Evolutionary conservation across 2,888 invertebrate genomes (phyloP), one percentile per base, ranked within the genome.

Genomic region (Ophion obscuratus): DNA sequence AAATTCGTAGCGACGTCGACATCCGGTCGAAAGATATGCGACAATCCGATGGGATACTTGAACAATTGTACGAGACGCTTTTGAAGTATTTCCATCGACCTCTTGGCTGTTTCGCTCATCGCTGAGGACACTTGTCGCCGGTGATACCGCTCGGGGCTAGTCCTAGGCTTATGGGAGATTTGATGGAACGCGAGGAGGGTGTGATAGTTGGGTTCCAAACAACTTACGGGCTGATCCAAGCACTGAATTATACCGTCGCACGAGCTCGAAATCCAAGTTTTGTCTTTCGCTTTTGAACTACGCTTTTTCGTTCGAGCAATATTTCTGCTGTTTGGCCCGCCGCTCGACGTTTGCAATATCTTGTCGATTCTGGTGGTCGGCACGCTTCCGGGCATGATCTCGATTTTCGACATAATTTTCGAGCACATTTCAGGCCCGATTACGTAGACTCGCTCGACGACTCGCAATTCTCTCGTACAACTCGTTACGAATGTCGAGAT

Each of bases 31-130:
- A 80, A n/a, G 62, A 86, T 57, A 20, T 83, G 90, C 6, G 92
- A 91, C 85, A 94, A 89, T 62, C 90, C 90, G 84, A 92, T 88
- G 0, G 94, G 93, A 86, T 91, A 91, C 71, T 91, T 91, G 75
- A 93, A 93, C 61, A 94, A 88, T 66, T 90, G 90, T 31, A 90
- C 47, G 17, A 93, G 88, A 20, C 94, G 90, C 47, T 74, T 88
- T 84, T 88, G 91, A 6, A 94, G 88, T 67, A 89, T 59, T 20
- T 53, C 62, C 70, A 84, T 70, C 1, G 84, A 64, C 71, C 7
- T 62, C 7, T 27, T 27, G 3, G 31, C 59, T 36, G 75, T 66
- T 5, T 40, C 5, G 20, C 64, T 86, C 64, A 27, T 27, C 57
- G 71, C 2, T 6, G n/a, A n/a, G 11, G 17, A 20, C n/a, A 0